Conservation (phyloP, 2,888 invertebrate species). For the Polia nebulosa region DNA sequence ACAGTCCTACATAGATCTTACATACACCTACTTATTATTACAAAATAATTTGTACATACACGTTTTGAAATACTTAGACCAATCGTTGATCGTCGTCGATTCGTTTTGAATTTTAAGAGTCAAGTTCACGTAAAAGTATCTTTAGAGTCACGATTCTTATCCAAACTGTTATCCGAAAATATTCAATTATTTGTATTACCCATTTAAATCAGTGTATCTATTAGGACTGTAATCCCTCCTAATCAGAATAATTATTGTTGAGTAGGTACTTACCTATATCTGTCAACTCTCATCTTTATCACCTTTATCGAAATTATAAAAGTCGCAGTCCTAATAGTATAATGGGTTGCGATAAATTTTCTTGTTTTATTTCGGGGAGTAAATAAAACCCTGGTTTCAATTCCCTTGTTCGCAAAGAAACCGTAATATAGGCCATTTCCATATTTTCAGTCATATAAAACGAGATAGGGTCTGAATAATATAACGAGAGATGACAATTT, state of each 20-base stretch:
- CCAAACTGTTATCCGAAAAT: neutral
- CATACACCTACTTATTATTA: too few species aligned
- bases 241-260: slow-evolving; percentile 39
- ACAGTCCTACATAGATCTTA: too few species aligned
- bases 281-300: slow-evolving; percentile 35
- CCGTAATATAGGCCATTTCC: neutral
- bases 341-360: neutral
- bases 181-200: slow-evolving; percentile 1
- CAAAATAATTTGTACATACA: too few species aligned
- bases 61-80: too few species aligned
- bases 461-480: too few species aligned
- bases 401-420: neutral
- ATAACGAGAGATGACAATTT: too few species aligned
- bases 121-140: neutral
- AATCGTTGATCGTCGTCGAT: too few species aligned
- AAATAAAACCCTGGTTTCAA: neutral
- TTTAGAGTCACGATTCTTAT: neutral
- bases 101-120: slow-evolving; percentile 1
- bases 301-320: slow-evolving; percentile 27
- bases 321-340: neutral
- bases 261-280: slow-evolving; percentile 11
- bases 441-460: neutral
- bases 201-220: slow-evolving; percentile 31
- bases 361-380: neutral
- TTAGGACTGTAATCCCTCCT: slow-evolving; percentile 23